Conservation (phyloP, 2,797 vertebrate species). For the Hypotaenidia okinawae region DNA sequence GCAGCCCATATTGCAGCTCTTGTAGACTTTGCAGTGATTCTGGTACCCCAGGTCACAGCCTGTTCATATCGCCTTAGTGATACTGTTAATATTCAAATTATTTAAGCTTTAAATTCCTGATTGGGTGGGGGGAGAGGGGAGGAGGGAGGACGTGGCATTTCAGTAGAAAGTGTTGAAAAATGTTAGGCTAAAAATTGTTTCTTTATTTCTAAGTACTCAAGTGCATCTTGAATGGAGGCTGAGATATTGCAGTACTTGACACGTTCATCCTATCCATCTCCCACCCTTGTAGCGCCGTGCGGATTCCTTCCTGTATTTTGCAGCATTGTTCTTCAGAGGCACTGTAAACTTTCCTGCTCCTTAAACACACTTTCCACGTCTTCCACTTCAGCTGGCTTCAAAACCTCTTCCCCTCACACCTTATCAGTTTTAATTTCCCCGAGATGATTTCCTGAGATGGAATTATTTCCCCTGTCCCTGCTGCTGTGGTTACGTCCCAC, state of each 20-base stretch:
- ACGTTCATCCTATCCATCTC: neutral
- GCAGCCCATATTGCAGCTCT: neutral
- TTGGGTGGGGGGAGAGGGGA: accelerated
- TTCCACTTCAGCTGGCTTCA: neutral
- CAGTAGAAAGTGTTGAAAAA: neutral
- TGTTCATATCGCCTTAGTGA: neutral
- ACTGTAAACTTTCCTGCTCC: neutral
- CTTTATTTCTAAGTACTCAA: neutral
- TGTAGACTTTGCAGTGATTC: neutral
- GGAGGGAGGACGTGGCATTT: too few species aligned
- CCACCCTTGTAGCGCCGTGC: neutral
- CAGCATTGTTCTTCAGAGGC: neutral
- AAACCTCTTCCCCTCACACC: neutral
- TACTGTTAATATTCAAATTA: neutral
- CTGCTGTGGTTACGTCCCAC: neutral
- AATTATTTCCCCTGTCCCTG: neutral
- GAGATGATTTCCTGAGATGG: neutral
- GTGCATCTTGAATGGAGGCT: neutral
- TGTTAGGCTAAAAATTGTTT: neutral
- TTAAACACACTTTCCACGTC: neutral
- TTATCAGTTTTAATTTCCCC: neutral
- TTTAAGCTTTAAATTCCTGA: neutral
- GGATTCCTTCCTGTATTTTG: neutral
- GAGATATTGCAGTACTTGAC: neutral
- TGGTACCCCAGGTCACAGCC: neutral